Evolutionary conservation across 2,113 vertebrate species (phyloP).

Genomic region (Microcebus griseorufus): DNA sequence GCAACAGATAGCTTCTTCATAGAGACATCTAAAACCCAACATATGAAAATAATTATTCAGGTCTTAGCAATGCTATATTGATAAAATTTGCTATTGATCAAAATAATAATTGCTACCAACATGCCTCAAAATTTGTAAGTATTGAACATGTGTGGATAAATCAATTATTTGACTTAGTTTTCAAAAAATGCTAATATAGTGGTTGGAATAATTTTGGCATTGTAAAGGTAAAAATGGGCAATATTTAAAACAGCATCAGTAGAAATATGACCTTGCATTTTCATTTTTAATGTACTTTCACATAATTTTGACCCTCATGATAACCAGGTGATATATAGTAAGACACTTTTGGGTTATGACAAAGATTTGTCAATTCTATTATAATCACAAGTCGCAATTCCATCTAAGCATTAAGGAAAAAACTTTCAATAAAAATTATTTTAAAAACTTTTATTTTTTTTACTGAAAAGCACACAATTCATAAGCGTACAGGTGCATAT

Average conservation of each 20-base stretch:
- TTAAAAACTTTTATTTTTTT: neutral
- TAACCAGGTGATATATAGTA: neutral
- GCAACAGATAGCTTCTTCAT: neutral
- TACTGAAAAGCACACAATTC: neutral
- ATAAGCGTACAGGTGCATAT: neutral
- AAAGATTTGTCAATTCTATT: neutral
- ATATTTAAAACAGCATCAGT: conserved; percentile 50
- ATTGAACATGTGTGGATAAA: neutral
- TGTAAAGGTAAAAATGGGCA: conserved; percentile 20
- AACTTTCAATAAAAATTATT: neutral
- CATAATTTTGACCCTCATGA: neutral
- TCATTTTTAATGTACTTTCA: neutral
- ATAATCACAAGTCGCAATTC: neutral
- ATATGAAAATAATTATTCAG: neutral
- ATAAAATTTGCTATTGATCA: neutral
- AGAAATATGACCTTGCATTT: neutral
- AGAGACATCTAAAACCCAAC: neutral
- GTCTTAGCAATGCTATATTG: neutral
- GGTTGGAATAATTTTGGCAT: neutral
- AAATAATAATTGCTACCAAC: neutral
- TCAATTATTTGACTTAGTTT: conserved; percentile 46
- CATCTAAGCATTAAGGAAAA: neutral
- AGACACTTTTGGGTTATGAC: neutral
- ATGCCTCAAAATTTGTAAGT: conserved; percentile 45
- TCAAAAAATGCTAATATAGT: neutral